A percentile compares a stretch with the other conserved stretches of the same genome.
Conservation (phyloP, 1,140 invertebrate species). For the Bombus cullumanus region DNA sequence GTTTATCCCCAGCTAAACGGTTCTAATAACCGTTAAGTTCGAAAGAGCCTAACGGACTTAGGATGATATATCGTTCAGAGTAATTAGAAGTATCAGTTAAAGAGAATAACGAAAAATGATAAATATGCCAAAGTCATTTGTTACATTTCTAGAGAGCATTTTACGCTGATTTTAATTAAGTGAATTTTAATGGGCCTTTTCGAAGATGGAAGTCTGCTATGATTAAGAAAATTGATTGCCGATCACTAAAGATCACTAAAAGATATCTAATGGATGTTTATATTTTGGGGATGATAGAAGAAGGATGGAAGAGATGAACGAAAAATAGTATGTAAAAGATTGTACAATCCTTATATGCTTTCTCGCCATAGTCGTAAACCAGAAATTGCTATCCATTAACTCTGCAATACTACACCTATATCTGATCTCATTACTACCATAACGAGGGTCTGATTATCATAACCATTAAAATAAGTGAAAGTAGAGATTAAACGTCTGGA, state of each 20-base stretch:
- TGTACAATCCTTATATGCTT: not conserved
- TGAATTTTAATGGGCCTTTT: too few species aligned
- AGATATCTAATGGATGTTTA: not conserved
- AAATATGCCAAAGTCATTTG: not conserved
- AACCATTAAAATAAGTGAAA: not conserved
- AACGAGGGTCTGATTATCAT: not conserved
- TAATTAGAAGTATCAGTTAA: conserved; percentile 36
- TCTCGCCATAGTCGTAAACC: not conserved
- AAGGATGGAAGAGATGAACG: not conserved
- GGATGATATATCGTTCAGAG: not conserved
- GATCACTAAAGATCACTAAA: not conserved
- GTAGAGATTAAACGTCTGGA: not conserved
- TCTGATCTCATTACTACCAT: not conserved
- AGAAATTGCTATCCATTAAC: not conserved
- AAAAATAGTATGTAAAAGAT: not conserved
- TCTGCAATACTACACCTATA: not conserved
- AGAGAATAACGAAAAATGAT: not conserved
- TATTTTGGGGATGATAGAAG: not conserved
- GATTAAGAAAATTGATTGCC: not conserved
- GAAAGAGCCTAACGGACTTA: not conserved
- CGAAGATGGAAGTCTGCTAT: not conserved
- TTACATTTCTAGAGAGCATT: not conserved
- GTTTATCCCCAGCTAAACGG: too few species aligned
- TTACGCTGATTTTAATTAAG: not conserved
- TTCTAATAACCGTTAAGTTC: not conserved